phyloP scores from a whole-genome alignment of 2,113 vertebrate species.

The Callaeas wilsoni region DNA sequence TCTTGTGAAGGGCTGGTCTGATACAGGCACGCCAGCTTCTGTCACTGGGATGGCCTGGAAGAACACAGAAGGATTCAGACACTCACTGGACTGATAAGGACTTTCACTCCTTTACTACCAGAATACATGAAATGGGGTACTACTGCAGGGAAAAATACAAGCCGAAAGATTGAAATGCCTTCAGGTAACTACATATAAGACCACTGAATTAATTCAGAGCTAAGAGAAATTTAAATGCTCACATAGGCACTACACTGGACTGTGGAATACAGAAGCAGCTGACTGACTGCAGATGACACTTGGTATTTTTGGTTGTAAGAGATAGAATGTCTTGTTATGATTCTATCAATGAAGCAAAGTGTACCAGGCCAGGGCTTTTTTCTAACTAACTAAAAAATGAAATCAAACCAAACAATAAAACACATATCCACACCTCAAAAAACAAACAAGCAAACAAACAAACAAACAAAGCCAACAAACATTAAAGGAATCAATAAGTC shows the following conservation, averaged over 20 bases:
- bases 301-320: not conserved
- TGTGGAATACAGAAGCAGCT: not conserved
- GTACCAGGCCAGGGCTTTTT: not conserved
- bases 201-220: not conserved
- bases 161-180: not conserved
- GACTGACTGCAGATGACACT: not conserved
- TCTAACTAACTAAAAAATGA: not conserved
- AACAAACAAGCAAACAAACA: no score
- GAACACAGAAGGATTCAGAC: not conserved
- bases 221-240: not conserved
- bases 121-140: not conserved
- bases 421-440: not conserved
- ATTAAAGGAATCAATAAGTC: not conserved
- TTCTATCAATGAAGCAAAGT: not conserved
- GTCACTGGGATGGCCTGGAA: constrained; percentile 83
- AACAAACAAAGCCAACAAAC: no score
- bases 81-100: not conserved
- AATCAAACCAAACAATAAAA: not conserved
- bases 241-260: not conserved
- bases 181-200: not conserved
- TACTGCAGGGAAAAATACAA: not conserved
- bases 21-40: constrained; percentile 74
- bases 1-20: constrained; percentile 84
- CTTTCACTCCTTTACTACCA: not conserved
- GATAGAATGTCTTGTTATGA: not conserved